A percentile compares a stretch with the other conserved stretches of the same genome.
Evolutionary conservation across 2,888 invertebrate species (phyloP).

Genomic region (Pristionchus entomophagus): DNA sequence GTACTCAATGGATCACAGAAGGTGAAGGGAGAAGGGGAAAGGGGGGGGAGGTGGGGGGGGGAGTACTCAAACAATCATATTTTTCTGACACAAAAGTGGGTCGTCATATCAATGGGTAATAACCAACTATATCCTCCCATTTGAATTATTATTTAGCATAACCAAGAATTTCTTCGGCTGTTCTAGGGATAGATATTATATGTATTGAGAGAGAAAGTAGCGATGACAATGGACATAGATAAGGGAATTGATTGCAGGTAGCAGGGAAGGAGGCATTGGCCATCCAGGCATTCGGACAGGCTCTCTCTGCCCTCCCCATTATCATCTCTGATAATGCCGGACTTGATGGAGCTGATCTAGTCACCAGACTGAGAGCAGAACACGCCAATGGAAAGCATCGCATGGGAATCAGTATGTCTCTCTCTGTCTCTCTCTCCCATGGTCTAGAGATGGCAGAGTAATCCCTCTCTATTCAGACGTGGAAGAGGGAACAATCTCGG

Average conservation of each 20-base stretch:
- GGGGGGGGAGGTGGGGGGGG: neutral
- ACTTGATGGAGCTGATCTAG: slow-evolving; percentile 94
- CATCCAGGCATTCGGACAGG: slow-evolving; percentile 93
- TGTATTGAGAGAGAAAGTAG: too few relatives aligned
- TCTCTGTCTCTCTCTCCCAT: neutral
- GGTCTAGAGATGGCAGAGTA: too few relatives aligned
- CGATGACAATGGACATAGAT: too few relatives aligned
- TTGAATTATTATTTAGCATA: too few relatives aligned
- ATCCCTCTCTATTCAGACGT: slow-evolving; percentile 83
- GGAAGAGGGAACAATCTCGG: slow-evolving; percentile 88
- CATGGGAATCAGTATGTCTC: slow-evolving; percentile 84
- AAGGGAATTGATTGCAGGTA: slow-evolving; percentile 84
- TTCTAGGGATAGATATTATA: too few relatives aligned
- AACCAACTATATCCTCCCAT: too few relatives aligned
- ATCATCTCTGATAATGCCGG: slow-evolving; percentile 99
- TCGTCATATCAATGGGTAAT: too few relatives aligned
- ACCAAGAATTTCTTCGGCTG: neutral
- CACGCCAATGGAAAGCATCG: slow-evolving; percentile 88
- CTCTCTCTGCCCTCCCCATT: slow-evolving; percentile 87
- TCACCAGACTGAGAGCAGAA: slow-evolving; percentile 91
- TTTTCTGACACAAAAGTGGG: too few relatives aligned
- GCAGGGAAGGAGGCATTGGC: slow-evolving; percentile 97
- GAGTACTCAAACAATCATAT: too few relatives aligned
- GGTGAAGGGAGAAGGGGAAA: slow-evolving; percentile 41
- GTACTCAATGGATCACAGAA: slow-evolving; percentile 79